Base-by-base conservation (phyloP, 2,888 invertebrate species). In the Neoitamus cyanurus region DNA sequence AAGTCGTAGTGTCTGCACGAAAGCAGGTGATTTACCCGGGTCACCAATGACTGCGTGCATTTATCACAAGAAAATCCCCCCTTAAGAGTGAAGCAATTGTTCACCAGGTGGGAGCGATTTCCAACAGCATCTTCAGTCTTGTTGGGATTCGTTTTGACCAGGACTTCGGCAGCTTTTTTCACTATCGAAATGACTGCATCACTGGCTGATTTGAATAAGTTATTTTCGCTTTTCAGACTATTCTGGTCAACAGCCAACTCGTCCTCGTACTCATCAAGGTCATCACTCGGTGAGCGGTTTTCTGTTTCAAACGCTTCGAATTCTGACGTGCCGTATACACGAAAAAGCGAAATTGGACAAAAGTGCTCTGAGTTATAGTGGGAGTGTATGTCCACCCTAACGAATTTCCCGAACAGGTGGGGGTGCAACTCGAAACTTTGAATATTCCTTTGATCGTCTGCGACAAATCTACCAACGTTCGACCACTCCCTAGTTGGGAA, bases 311-410 rank as follows among this genome's bases (percentile, higher is more conserved):
- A 91, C 1, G 97, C 97, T 90, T 97, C 97, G 89, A 96, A 97
- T 89, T 98, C 98, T 13, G 97, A 97, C 1, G 97, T 97, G 20
- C 98, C 99, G 89, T 96, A 98, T 1, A 97, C 97, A 86, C 97
- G 95, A 90, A 99, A 97, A 78, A 98, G 92, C n/a, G 98, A 98
- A 86, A 99, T 93, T 0, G 99, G 99, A 90, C 99, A 99, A 90
- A 96, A 99, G 90, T 99, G 99, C 91, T 99, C 99, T 7, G 95
- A 95, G 25, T 99, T 99, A 90, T 98, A 97, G 90, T 99, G 98
- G 48, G 97, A 97, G 86, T 97, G 94, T 89, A 99, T 93, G 89
- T 99, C 99, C 0, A 97, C 95, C 90, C 97, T 96, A 75, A 97
- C 95, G 90, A 96, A 97, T 91, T 97, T 97, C 30, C 97, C 96